Conservation (phyloP, 2,888 invertebrate genomes). For the Xylophagus ater region DNA sequence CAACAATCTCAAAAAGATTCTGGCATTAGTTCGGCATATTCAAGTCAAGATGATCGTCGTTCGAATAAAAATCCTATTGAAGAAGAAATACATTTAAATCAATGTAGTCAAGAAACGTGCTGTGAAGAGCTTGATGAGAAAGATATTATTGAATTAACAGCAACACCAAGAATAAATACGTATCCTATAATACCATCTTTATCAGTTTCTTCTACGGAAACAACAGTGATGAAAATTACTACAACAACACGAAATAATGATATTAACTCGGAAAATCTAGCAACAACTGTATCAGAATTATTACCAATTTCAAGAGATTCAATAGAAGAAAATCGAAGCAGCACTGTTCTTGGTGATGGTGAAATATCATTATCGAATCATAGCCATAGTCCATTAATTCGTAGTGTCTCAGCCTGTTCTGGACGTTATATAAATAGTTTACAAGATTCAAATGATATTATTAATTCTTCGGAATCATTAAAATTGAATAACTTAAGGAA, state of each 20-base stretch:
- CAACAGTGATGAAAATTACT: neutral
- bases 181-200: too few species aligned
- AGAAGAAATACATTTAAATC: slow-evolving; percentile 9
- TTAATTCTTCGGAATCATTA: too few species aligned
- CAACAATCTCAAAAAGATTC: slow-evolving; percentile 25
- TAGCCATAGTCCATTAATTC: too few species aligned
- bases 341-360: neutral
- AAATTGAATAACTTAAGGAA: too few species aligned
- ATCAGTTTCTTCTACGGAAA: too few species aligned
- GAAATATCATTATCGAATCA: neutral
- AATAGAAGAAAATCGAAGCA: too few species aligned
- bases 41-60: slow-evolving; percentile 26
- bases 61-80: slow-evolving; percentile 13
- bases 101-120: slow-evolving; percentile 15
- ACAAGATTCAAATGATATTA: slow-evolving; percentile 6
- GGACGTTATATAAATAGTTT: slow-evolving; percentile 12
- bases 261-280: too few species aligned
- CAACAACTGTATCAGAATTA: too few species aligned
- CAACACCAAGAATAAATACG: too few species aligned
- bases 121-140: slow-evolving; percentile 16
- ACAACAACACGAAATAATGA: neutral
- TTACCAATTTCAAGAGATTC: too few species aligned
- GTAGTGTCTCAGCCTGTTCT: slow-evolving; percentile 14
- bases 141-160: slow-evolving; percentile 14
- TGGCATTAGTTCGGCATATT: slow-evolving; percentile 23